These are phyloP conservation scores for Nasonia vitripennis DNA, from an alignment of 1,140 invertebrate genomes.

Conservation along the genomic window DNA sequence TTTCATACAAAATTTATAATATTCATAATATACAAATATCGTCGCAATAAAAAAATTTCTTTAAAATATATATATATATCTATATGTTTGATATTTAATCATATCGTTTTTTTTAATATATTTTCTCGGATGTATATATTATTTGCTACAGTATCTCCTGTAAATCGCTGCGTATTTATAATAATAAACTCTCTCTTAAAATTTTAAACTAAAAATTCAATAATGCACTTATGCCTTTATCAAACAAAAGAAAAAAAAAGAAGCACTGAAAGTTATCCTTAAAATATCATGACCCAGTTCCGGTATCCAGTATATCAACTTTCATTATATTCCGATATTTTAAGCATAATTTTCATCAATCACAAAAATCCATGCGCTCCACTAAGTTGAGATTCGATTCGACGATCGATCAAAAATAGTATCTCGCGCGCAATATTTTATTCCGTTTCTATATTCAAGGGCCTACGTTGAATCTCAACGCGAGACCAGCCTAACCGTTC, in stretches of 20 bases:
- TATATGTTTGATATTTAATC: neutral
- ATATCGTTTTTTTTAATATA: neutral
- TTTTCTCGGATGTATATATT: neutral
- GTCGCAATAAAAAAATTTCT: neutral
- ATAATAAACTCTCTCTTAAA: neutral
- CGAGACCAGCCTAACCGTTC: too few species aligned
- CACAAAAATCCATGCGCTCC: neutral
- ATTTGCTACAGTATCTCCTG: neutral
- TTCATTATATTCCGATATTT: conserved; percentile 5
- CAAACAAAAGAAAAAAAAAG: neutral
- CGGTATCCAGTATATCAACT: neutral
- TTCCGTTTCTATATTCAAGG: neutral
- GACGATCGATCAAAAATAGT: neutral
- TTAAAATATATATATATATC: neutral
- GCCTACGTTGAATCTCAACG: neutral
- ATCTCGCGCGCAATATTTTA: neutral
- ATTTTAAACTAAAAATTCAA: conserved; percentile 2
- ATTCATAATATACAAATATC: neutral
- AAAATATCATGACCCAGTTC: neutral
- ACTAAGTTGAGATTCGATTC: neutral
- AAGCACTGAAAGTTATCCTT: neutral
- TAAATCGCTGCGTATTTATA: neutral
- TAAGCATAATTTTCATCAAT: conserved; percentile 1
- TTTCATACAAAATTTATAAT: conserved; percentile 1
- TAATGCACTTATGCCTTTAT: neutral